Base-by-base conservation (phyloP, 2,797 vertebrate species). In the Alfaro cultratus region DNA sequence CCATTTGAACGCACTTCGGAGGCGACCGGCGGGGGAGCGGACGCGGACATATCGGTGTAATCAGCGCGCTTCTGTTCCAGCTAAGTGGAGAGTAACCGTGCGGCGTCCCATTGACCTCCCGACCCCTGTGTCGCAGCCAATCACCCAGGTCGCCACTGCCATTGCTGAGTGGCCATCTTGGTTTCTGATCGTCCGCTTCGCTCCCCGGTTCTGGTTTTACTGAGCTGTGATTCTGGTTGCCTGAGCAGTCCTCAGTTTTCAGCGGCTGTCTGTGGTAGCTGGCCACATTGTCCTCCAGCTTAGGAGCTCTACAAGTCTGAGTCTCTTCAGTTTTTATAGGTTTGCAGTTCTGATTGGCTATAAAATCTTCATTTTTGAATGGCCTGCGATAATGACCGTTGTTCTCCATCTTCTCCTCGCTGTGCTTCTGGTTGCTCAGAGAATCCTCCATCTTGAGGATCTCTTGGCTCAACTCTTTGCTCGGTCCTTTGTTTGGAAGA, bases 1-100 rank as follows among this genome's bases (percentile, higher is more conserved):
- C 98, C 97, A 98, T 98, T 93, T 98, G 98, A 86, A 98, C 94
- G 80, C 96, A 97, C 92, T 97, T 98, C 45, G 98, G 97, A 1
- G 97, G 98, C 1, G 97, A 98, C 64, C 96, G 92, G 15, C 97
- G 97, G 67, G 97, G 97, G 0, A 97, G 96, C 0, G 98, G 97
- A 21, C 97, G 96, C n/a, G 96, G 86, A 47, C 96, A 85, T 64
- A 96, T 93, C 0, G 96, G 94, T 4, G 96, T 87, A 94, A 96
- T 91, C 77, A 93, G 95, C 0, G 96, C 86, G 89, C 92, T 86
- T 49, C 94, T 80, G 88, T 84, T 95, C 91, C 93, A 94, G 71
- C 90, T 80, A 7, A 89, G 91, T 0, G 96, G 95, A 1, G 96
- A 93, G 84, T 95, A 95, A 53, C 97, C 96, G 1, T 93, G 95